phyloP scores from a whole-genome alignment of 2,113 vertebrate species.

The Campylomormyrus tamandua region DNA sequence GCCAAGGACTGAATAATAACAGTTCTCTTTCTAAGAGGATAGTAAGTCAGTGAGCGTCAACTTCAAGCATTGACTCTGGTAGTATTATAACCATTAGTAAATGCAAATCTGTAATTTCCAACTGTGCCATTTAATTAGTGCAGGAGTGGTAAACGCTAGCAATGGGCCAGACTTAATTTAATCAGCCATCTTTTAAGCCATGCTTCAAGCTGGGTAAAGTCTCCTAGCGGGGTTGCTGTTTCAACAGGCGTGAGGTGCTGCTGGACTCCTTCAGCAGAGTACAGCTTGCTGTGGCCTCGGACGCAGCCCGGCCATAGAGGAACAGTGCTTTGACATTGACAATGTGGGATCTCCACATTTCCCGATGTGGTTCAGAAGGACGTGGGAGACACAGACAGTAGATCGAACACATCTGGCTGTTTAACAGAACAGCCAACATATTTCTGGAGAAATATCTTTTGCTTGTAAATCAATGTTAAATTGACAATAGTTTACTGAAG shows the following conservation, averaged over 20 bases:
- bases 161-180: not conserved
- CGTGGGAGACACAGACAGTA: not conserved
- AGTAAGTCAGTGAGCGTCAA: not conserved
- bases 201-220: not conserved
- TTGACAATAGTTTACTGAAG: slow-evolving; percentile 26
- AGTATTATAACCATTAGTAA: not conserved
- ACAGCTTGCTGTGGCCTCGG: not conserved
- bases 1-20: not conserved
- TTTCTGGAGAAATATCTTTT: slow-evolving; percentile 20
- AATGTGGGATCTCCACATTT: not conserved
- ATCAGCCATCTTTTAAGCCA: slow-evolving; percentile 5
- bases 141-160: not conserved
- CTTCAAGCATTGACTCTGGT: not conserved
- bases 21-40: not conserved
- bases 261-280: not conserved
- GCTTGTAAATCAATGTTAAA: slow-evolving; percentile 29
- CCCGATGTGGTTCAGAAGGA: not conserved
- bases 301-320: too few relatives aligned
- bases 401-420: slow-evolving; percentile 8
- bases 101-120: not conserved
- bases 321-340: not conserved
- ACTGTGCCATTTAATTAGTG: not conserved
- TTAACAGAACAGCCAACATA: slow-evolving; percentile 23
- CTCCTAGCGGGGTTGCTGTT: not conserved
- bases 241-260: not conserved